Conservation (phyloP, 2,888 invertebrate genomes). For the Bhutanitis thaidina region DNA sequence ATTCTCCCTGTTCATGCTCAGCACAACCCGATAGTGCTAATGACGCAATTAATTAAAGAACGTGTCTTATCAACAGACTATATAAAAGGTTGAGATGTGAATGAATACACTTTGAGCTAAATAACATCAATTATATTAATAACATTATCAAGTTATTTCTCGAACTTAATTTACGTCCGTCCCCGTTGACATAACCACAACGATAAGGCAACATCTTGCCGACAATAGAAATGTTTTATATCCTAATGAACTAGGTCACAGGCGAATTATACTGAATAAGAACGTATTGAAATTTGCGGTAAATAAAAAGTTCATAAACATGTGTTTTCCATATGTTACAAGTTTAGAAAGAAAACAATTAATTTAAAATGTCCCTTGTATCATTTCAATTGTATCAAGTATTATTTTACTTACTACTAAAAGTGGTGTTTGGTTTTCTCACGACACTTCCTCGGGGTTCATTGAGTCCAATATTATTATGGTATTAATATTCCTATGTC, state of each 20-base stretch:
- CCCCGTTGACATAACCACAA: slow-evolving; percentile 14
- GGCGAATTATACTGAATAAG: no score
- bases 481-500: no score
- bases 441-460: no score
- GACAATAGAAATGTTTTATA: slow-evolving; percentile 20
- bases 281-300: no score
- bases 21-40: slow-evolving; percentile 4
- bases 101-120: slow-evolving; percentile 10
- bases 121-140: slow-evolving; percentile 31
- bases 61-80: slow-evolving; percentile 4
- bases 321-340: no score
- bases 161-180: slow-evolving; percentile 28
- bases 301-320: no score
- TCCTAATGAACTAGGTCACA: slow-evolving; percentile 10
- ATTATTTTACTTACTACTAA: no score
- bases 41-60: slow-evolving; percentile 16
- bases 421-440: no score
- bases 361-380: no score
- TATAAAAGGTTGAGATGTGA: slow-evolving; percentile 8
- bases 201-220: slow-evolving; percentile 22
- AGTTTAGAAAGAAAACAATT: no score
- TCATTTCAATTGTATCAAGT: no score
- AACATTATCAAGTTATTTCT: slow-evolving; percentile 31
- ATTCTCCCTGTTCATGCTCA: not conserved
- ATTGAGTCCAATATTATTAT: no score